phyloP scores from a whole-genome alignment of 2,888 invertebrate species.

The Chalcis sispes region DNA sequence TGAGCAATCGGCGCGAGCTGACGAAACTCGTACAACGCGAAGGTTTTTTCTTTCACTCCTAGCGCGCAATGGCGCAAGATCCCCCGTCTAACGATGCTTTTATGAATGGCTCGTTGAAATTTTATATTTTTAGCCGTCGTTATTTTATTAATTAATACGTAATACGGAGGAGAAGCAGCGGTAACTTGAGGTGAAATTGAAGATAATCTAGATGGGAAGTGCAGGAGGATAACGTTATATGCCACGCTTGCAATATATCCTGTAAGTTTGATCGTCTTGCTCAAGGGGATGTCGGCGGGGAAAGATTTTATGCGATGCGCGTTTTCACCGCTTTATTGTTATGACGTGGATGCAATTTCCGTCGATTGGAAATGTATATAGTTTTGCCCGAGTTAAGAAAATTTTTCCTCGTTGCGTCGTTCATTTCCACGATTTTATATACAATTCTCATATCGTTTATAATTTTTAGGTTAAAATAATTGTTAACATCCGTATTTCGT shows the following conservation, averaged over 20 bases:
- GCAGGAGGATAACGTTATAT: too few species aligned
- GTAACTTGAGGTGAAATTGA: too few species aligned
- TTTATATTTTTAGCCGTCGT: constrained; percentile 17
- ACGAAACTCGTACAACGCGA: constrained; percentile 5
- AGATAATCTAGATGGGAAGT: too few species aligned
- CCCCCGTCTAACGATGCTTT: background rate
- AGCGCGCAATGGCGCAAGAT: background rate
- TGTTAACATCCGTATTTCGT: too few species aligned
- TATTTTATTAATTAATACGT: constrained; percentile 43
- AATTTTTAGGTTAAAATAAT: too few species aligned
- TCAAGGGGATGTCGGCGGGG: constrained; percentile 23
- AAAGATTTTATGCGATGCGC: background rate
- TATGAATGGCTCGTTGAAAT: background rate
- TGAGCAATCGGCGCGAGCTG: constrained; percentile 1
- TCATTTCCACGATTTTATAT: too few species aligned
- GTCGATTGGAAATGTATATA: constrained; percentile 22
- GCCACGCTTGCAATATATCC: constrained; percentile 16
- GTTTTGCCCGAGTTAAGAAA: too few species aligned
- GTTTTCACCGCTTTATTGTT: background rate
- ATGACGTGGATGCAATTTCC: constrained; percentile 23
- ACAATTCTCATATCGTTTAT: too few species aligned
- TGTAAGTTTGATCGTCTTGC: constrained; percentile 6
- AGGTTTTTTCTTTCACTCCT: background rate
- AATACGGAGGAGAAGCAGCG: too few species aligned
- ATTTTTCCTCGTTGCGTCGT: too few species aligned